phyloP scores from a whole-genome alignment of 2,888 invertebrate species.

The Heliconius ethilla region DNA sequence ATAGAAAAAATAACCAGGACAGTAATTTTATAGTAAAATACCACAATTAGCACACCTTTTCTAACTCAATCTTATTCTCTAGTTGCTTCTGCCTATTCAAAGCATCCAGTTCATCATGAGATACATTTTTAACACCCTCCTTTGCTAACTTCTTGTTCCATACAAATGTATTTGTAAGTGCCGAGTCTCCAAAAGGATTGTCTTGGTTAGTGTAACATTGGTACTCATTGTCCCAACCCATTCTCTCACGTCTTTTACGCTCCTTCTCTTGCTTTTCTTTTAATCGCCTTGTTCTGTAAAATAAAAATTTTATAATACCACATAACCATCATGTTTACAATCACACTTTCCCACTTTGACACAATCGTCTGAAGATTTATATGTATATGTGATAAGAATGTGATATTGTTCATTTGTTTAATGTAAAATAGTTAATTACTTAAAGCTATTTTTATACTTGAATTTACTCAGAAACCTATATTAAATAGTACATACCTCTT shows the following conservation, averaged over 20 bases:
- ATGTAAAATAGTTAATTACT: no score
- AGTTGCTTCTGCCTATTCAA: slow-evolving; percentile 93
- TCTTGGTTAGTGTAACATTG: slow-evolving; percentile 98
- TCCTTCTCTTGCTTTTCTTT: slow-evolving; percentile 96
- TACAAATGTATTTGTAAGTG: slow-evolving; percentile 96
- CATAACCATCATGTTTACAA: no score
- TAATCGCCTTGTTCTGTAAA: slow-evolving; percentile 84
- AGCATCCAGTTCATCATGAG: slow-evolving; percentile 90
- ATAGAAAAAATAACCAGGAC: not conserved
- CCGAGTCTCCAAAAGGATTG: slow-evolving; percentile 99
- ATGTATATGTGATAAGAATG: not conserved
- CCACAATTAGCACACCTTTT: slow-evolving; percentile 84
- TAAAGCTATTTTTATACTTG: not conserved
- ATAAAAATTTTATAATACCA: not conserved
- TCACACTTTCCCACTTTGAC: no score
- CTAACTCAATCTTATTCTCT: slow-evolving; percentile 95
- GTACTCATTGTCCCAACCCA: slow-evolving; percentile 99
- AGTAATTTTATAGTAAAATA: not conserved
- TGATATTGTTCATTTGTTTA: no score
- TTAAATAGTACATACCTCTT: slow-evolving; percentile 81
- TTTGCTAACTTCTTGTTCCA: slow-evolving; percentile 98
- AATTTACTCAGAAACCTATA: not conserved
- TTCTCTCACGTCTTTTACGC: slow-evolving; percentile 91
- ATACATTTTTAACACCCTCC: slow-evolving; percentile 91
- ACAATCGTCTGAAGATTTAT: no score